A percentile compares a stretch with the other conserved stretches of the same genome.
Evolutionary conservation across 2,113 vertebrate species (phyloP).

Genomic region (Dicentrarchus labrax): DNA sequence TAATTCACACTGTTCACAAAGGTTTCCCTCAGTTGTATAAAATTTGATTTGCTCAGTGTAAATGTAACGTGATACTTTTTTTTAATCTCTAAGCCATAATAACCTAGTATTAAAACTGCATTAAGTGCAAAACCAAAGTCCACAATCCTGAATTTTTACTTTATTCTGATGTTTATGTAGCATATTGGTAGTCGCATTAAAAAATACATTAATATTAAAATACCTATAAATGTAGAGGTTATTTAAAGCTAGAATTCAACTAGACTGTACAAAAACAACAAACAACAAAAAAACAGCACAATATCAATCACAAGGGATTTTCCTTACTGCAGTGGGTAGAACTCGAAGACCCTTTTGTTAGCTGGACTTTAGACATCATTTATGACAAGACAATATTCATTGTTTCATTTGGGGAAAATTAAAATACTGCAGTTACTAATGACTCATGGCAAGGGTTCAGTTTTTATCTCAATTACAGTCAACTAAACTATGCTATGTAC

Average conservation of each 20-base stretch:
- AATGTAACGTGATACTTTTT: background rate
- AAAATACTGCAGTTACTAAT: background rate
- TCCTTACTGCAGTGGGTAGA: background rate
- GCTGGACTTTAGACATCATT: background rate
- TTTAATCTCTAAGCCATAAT: too few species aligned
- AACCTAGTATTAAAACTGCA: too few species aligned
- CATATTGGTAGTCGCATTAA: background rate
- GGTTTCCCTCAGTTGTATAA: background rate
- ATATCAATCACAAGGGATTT: background rate
- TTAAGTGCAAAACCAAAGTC: too few species aligned
- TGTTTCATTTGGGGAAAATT: background rate
- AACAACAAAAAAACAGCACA: background rate
- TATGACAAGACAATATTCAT: background rate
- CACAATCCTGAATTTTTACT: background rate
- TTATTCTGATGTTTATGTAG: background rate
- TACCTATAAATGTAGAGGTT: too few species aligned
- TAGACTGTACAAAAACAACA: background rate
- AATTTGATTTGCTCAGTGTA: background rate
- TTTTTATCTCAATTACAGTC: background rate
- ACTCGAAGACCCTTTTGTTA: background rate
- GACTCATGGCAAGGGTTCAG: background rate
- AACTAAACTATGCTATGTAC: slow-evolving; percentile 40
- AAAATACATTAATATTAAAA: background rate
- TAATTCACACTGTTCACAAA: slow-evolving; percentile 1
- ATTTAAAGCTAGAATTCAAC: background rate